Evolutionary conservation across 2,113 vertebrate species (phyloP), one percentile per base, ranked within the genome.

Genomic region (Thamnaconus septentrionalis): DNA sequence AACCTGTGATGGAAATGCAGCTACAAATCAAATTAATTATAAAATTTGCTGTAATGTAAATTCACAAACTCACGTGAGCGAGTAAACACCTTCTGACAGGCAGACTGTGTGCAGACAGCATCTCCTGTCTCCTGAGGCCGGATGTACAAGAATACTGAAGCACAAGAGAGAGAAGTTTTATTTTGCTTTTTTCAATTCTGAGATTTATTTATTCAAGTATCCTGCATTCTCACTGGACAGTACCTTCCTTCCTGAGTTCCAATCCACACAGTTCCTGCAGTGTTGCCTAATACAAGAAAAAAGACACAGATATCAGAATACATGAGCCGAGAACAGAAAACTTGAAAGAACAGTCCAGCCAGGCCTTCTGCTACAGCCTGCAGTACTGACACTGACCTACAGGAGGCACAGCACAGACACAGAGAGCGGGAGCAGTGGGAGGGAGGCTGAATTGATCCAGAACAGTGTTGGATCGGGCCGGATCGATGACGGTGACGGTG

Each of bases 181-280:
- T 31, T 31, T 31, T 31, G 18, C 18, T 31, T 31, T 31, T 31
- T 31, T 31, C 18, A 31, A 31, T 31, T 31, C 18, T 2, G 18
- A 31, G 18, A 31, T 31, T 31, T 31, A 49, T 4, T 66, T 53
- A 10, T 5, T 9, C 51, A 11, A 59, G 12, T 43, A 10, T 64
- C 6, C 53, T 59, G 74, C 62, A 75, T 64, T 46, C 71, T 80
- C 66, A 80, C 77, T 61, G 64, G 44, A 40, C 43, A 12, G 67
- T 79, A 93, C 92, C 91, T 90, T 89, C 92, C 92, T 87, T 92
- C 92, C 85, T 92, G 91, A 73, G 91, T 92, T 72, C 92, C 92
- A 69, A 93, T 91, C 92, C 92, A 93, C 67, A 93, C 88, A 46
- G 91, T 92, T 67, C 91, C 91, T 41, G 71, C 51, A 41, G 85